Conservation (phyloP, 2,888 invertebrate species). For the Quadriops clusia region DNA sequence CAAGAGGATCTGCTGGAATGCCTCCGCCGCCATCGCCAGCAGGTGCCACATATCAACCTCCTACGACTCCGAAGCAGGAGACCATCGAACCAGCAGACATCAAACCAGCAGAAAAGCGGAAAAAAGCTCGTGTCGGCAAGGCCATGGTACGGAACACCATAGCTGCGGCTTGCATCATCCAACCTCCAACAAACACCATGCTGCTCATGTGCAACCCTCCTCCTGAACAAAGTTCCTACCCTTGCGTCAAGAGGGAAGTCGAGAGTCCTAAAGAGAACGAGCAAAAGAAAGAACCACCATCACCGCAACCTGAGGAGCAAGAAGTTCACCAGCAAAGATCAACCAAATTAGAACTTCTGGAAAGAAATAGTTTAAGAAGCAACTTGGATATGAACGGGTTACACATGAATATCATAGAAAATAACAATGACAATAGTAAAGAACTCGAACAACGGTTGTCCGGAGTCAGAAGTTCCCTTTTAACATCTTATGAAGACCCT, state of each 20-base stretch:
- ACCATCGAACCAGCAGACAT: slow-evolving; percentile 21
- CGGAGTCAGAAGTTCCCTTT: too few species aligned
- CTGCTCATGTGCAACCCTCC: slow-evolving; percentile 38
- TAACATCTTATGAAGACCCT: too few species aligned
- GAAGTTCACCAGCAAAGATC: too few species aligned
- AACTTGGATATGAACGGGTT: too few species aligned
- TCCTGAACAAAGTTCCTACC: slow-evolving; percentile 21
- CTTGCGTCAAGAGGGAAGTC: slow-evolving; percentile 34
- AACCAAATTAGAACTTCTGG: too few species aligned
- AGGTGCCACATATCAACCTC: slow-evolving; percentile 36
- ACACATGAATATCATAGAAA: too few species aligned
- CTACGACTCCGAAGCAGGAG: slow-evolving; percentile 24
- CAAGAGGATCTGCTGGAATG: slow-evolving; percentile 54
- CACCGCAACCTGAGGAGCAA: too few species aligned
- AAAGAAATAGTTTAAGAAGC: too few species aligned
- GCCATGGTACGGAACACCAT: slow-evolving; percentile 55
- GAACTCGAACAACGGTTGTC: too few species aligned
- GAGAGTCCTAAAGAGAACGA: slow-evolving; percentile 34
- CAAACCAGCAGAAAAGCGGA: slow-evolving; percentile 29
- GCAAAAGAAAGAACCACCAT: slow-evolving; percentile 24
- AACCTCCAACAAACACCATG: slow-evolving; percentile 37
- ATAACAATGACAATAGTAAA: too few species aligned
- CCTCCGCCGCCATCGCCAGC: slow-evolving; percentile 50
- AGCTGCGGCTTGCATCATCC: slow-evolving; percentile 35
- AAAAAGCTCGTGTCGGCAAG: slow-evolving; percentile 49